These are phyloP conservation scores for Phalera bucephala DNA, from an alignment of 2,888 invertebrate species.

Conservation along the genomic window DNA sequence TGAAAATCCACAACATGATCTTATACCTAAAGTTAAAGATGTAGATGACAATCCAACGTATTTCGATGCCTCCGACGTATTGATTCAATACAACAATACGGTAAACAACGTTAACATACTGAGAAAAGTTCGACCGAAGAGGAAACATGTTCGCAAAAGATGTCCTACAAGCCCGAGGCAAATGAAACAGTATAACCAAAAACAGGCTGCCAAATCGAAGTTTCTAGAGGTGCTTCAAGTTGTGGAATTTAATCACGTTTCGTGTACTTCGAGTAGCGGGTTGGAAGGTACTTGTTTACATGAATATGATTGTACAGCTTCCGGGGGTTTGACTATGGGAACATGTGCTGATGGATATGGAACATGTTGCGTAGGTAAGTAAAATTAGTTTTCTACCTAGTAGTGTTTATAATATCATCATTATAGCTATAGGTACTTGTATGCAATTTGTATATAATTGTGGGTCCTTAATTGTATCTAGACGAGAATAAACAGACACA, in stretches of 20 bases:
- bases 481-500: no score
- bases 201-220: conserved; percentile 36
- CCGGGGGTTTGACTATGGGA: conserved; percentile 85
- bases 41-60: conserved; percentile 1
- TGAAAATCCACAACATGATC: conserved; percentile 5
- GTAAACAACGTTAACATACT: conserved; percentile 34
- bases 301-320: conserved; percentile 84
- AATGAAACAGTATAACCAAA: conserved; percentile 12
- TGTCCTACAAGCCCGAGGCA: conserved; percentile 33
- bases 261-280: conserved; percentile 81
- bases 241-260: conserved; percentile 86
- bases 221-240: conserved; percentile 88
- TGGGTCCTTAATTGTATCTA: no score
- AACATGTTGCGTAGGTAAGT: conserved; percentile 90
- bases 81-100: conserved; percentile 32
- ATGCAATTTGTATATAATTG: no score
- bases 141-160: conserved; percentile 37
- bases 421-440: no score
- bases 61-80: conserved; percentile 10
- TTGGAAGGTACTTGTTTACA: conserved; percentile 89
- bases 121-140: conserved; percentile 31
- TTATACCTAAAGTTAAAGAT: not conserved
- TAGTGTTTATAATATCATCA: not conserved
- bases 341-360: conserved; percentile 89
- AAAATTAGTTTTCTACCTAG: conserved; percentile 1